A percentile compares a stretch with the other conserved stretches of the same genome.
Conservation (phyloP, 2,113 vertebrate genomes). For the Dunckerocampus dactyliophorus region DNA sequence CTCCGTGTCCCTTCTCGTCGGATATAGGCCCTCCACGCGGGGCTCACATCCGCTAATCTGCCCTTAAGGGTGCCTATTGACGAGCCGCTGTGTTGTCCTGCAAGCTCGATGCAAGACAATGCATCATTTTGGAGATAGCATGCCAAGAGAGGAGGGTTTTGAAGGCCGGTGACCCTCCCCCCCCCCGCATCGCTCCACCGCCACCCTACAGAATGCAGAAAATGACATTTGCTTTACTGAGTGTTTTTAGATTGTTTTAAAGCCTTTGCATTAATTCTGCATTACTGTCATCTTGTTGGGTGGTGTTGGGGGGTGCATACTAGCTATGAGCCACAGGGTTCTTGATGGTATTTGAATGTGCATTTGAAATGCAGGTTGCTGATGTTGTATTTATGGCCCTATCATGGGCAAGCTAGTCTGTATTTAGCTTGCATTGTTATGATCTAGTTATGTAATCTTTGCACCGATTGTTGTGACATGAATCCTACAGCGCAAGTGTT, state of each 20-base stretch:
- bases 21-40: constrained; percentile 30
- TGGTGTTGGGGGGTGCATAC: not conserved
- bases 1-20: constrained; percentile 41
- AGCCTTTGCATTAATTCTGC: constrained; percentile 16
- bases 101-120: not conserved
- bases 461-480: not conserved
- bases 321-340: constrained; percentile 9
- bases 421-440: not conserved
- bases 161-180: not conserved
- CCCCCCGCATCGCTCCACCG: not conserved
- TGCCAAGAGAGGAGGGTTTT: not conserved
- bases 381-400: constrained; percentile 19
- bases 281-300: constrained; percentile 12
- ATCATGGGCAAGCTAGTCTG: constrained; percentile 16
- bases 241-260: constrained; percentile 18
- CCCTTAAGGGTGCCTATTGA: constrained; percentile 38
- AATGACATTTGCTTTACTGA: too few species aligned
- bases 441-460: not conserved
- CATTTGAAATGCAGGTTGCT: constrained; percentile 6
- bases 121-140: constrained; percentile 9
- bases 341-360: constrained; percentile 18
- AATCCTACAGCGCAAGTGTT: not conserved
- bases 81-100: constrained; percentile 19
- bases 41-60: constrained; percentile 40
- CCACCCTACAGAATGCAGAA: too few species aligned